phyloP scores from a whole-genome alignment of 2,797 vertebrate species.

The Lepus townsendii region DNA sequence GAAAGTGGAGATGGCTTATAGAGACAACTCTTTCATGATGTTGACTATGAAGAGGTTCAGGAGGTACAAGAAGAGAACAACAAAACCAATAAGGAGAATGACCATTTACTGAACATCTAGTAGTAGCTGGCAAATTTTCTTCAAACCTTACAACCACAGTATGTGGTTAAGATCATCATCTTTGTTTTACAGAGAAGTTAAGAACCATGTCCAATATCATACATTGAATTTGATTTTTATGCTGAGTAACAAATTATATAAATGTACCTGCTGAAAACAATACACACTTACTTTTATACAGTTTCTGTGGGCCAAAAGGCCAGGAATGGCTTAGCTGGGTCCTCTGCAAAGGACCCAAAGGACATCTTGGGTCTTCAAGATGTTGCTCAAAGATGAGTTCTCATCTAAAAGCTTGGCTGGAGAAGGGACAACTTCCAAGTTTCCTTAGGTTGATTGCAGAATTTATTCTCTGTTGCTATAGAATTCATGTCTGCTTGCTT shows the following conservation, averaged over 20 bases:
- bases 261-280: not conserved
- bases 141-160: not conserved
- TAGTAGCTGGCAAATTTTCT: not conserved
- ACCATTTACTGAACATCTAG: not conserved
- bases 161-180: not conserved
- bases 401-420: not conserved
- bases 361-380: not conserved
- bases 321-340: not conserved
- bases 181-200: not conserved
- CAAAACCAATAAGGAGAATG: not conserved
- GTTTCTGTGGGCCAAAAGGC: slow-evolving; percentile 15
- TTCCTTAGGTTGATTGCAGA: not conserved
- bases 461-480: not conserved
- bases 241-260: not conserved
- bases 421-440: not conserved
- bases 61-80: not conserved
- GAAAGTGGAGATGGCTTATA: not conserved
- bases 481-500: not conserved
- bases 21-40: not conserved
- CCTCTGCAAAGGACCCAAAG: not conserved
- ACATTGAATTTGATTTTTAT: not conserved
- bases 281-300: not conserved
- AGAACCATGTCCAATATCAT: not conserved
- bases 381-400: not conserved
- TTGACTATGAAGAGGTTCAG: not conserved